Conservation (phyloP, 2,888 invertebrate species). For the Lottia scabra region DNA sequence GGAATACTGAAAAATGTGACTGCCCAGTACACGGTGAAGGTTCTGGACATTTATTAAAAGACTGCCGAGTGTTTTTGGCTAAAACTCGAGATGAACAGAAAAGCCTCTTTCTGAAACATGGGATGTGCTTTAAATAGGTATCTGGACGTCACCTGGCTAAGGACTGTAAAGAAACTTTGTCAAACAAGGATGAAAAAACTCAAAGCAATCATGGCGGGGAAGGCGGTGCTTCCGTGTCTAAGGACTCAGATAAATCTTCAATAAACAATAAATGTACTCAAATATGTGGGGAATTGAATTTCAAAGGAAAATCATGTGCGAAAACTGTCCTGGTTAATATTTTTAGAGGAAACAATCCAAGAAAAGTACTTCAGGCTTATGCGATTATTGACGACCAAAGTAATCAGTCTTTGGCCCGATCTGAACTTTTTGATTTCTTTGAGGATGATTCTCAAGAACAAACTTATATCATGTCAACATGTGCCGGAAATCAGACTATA, state of each 20-base stretch:
- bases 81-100: not conserved
- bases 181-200: not conserved
- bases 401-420: no score
- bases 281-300: no score
- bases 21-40: not conserved
- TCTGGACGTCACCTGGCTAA: conserved; percentile 13
- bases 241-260: not conserved
- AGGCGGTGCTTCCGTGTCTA: not conserved
- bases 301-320: conserved; percentile 22
- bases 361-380: conserved; percentile 15
- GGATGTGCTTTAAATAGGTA: conserved; percentile 6
- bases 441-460: no score
- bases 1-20: not conserved
- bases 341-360: conserved; percentile 2
- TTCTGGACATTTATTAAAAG: not conserved
- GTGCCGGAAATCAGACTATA: no score
- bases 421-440: no score
- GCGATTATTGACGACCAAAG: conserved; percentile 31
- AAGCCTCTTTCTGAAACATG: conserved; percentile 9
- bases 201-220: conserved; percentile 21
- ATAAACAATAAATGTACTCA: conserved; percentile 19
- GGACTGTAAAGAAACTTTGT: not conserved
- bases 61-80: not conserved
- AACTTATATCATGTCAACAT: no score
- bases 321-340: conserved; percentile 23